Conservation (phyloP, 2,797 vertebrate species). For the Dryobates pubescens region DNA sequence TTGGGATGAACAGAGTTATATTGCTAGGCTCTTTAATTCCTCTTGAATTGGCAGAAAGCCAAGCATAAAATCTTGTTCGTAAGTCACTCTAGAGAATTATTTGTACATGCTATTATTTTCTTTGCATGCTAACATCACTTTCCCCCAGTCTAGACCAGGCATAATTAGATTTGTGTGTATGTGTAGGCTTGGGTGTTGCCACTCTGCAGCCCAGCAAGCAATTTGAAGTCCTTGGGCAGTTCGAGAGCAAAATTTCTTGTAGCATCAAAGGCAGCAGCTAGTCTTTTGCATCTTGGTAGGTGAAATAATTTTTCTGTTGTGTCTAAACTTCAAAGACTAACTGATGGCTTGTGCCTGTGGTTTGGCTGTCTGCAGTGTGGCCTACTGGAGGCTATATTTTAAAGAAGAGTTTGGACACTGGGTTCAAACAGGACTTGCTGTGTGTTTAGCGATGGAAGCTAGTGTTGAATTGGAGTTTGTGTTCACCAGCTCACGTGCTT, state of each 20-base stretch:
- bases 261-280: slow-evolving; percentile 38
- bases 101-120: slow-evolving; percentile 26
- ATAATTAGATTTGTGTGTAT: background rate
- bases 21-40: slow-evolving; percentile 33
- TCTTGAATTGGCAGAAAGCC: slow-evolving; percentile 48
- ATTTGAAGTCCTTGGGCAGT: slow-evolving; percentile 27
- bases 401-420: background rate
- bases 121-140: slow-evolving; percentile 22
- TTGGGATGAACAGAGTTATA: background rate
- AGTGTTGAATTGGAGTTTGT: background rate
- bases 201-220: background rate
- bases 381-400: background rate
- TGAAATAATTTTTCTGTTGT: slow-evolving; percentile 11
- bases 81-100: slow-evolving; percentile 61
- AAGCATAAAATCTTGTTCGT: slow-evolving; percentile 31
- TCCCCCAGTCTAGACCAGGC: slow-evolving; percentile 34
- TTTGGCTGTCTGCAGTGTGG: background rate
- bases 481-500: background rate
- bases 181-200: slow-evolving; percentile 27
- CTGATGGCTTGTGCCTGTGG: background rate
- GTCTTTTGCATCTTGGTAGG: slow-evolving; percentile 17
- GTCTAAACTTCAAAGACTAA: slow-evolving; percentile 4
- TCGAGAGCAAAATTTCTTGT: background rate
- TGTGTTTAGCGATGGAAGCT: background rate
- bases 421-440: background rate